Base-by-base conservation (phyloP, 2,113 vertebrate genomes). In the Addax nasomaculatus region DNA sequence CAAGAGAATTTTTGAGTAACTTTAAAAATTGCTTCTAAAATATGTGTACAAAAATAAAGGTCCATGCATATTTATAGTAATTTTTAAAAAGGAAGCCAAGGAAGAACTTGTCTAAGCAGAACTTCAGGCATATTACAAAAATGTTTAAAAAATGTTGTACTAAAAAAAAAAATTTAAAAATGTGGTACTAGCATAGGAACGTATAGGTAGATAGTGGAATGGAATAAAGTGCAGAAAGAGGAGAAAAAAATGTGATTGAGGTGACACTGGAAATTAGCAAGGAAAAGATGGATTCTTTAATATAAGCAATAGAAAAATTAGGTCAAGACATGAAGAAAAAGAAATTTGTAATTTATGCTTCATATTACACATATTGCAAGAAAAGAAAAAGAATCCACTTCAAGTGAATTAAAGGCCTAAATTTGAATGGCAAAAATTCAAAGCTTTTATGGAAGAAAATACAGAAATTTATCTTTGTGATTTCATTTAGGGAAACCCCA, bases 1-100 rank as follows among this genome's bases (percentile, higher is more conserved):
- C 6, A 92, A 19, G 11, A 92, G 19, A 21, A 91, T 23, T 89
- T 93, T 92, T 89, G 27, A 80, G 6, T 33, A 89, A 81, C 21
- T 96, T 93, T n/a, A 95, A 97, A 96, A 92, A 67, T 78, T 89
- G 30, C 64, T 67, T 89, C 25, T 95, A 78, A 89, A 95, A 70
- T 83, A 51, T 60, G 47, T 60, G 23, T 86, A 88, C 17, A 67
- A 89, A 89, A 14, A 92, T 60, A 83, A 95, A 92, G 6, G 7
- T 83, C 39, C 33, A 12, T 49, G 9, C 76, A 36, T 58, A 57
- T 73, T 76, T 78, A 86, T 67, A 83, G 11, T 47, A 87, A 62
- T 78, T 87, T 96, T 62, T 62, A 36, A 21, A 57, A 79, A 79
- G 90, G 55, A 15, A 47, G 17, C 9, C 47, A 89, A 76, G 29